Evolutionary conservation across 1,140 invertebrate genomes (phyloP), one percentile per base, ranked within the genome.

Genomic region (Parapsyche elsis): DNA sequence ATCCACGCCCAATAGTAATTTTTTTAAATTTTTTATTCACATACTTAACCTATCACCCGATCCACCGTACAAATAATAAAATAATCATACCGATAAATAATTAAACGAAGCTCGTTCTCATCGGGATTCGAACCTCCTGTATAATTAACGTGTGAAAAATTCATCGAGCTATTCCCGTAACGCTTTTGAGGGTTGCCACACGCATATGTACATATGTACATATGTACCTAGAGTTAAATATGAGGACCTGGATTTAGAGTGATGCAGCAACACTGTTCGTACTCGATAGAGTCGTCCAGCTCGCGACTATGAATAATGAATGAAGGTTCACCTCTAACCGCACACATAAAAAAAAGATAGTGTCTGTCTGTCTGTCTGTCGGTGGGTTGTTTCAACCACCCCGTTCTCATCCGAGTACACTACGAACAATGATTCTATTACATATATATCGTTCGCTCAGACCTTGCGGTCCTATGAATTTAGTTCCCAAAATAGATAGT

Each of bases 231-330:
- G n/a, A n/a, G n/a, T n/a, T n/a, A n/a, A n/a, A n/a, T 12, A 14
- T 12, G 49, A 12, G 10, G 49, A 53, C 49, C 10, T 12, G 12
- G 12, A 53, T 2, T 53, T 38, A 53, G 10, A 53, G 2, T 2
- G 49, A 53, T 53, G 10, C 49, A 53, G 49, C 10, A 53, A 4
- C 7, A 53, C 4, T 53, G 49, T 53, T 53, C 49, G 49, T 53
- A 14, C 1, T 53, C 12, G 49, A 53, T 53, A 5, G 49, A 53
- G 49, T 53, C 49, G 49, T 53, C 49, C 49, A 16, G 2, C 10
- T 53, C 10, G 16, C 45, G 49, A 53, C 49, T 53, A 53, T 53
- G 49, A 53, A 53, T 53, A 53, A 53, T 53, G 49, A 53, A 53
- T 53, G 49, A 46, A 46, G 45, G 45, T 16, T 53, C 49, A 16